Conservation (phyloP, 2,888 invertebrate species). For the Hypercompe scribonia region DNA sequence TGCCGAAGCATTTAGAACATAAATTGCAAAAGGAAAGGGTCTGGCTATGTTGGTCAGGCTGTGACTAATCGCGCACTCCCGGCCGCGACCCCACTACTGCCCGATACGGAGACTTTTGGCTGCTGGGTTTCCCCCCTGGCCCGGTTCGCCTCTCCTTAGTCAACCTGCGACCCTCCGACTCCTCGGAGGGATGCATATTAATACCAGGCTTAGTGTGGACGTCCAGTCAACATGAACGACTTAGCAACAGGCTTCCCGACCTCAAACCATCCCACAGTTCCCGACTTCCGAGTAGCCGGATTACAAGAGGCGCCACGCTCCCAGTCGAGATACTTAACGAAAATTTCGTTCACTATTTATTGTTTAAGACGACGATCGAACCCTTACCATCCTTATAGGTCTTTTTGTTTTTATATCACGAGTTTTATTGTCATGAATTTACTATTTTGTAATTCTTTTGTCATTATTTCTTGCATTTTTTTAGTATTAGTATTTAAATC, state of each 20-base stretch:
- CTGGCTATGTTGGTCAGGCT: slow-evolving; percentile 57
- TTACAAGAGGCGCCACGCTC: slow-evolving; percentile 78
- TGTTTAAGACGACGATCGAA: neutral
- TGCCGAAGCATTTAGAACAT: neutral
- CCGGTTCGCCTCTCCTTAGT: slow-evolving; percentile 98
- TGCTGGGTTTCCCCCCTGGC: slow-evolving; percentile 99
- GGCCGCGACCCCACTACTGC: slow-evolving; percentile 99
- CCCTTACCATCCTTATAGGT: neutral
- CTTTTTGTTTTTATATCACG: neutral
- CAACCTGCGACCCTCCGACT: slow-evolving; percentile 8
- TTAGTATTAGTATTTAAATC: neutral
- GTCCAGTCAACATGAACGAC: neutral
- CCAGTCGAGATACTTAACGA: slow-evolving; percentile 76
- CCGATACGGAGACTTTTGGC: slow-evolving; percentile 99
- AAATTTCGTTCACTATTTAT: neutral
- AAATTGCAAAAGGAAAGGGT: slow-evolving; percentile 16
- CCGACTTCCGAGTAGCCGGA: slow-evolving; percentile 20
- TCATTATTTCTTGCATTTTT: neutral
- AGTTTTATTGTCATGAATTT: neutral
- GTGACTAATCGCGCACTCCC: slow-evolving; percentile 96
- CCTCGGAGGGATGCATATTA: neutral
- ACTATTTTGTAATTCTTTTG: neutral
- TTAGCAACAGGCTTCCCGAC: slow-evolving; percentile 4
- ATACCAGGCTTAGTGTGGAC: slow-evolving; percentile 5
- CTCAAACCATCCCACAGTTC: slow-evolving; percentile 13